Conservation (phyloP, 2,113 vertebrate species). For the Bufo gargarizans region DNA sequence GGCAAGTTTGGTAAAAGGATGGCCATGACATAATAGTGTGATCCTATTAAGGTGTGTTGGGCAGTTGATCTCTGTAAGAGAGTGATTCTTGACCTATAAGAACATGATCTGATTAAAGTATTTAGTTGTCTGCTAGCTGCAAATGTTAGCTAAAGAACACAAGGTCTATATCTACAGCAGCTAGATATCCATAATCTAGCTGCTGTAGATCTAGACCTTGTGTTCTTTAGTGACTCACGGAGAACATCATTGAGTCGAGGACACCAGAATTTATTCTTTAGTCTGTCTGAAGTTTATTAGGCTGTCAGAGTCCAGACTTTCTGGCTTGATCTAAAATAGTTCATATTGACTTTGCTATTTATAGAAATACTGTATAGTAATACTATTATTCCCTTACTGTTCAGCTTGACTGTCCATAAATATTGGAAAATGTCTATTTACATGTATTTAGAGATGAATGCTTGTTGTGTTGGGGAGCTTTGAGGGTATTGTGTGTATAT, state of each 20-base stretch:
- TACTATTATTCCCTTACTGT: not conserved
- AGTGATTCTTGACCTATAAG: conserved; percentile 50
- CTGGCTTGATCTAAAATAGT: not conserved
- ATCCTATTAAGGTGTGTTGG: conserved; percentile 45
- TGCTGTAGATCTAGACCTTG: not conserved
- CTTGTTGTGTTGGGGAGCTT: not conserved
- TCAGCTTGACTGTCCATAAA: conserved; percentile 7
- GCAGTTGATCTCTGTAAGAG: conserved; percentile 39
- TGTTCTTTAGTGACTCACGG: not conserved
- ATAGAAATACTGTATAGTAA: not conserved
- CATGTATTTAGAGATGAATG: not conserved
- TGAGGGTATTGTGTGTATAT: not conserved
- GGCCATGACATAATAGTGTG: conserved; percentile 16
- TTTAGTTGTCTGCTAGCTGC: conserved; percentile 43
- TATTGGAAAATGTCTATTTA: not conserved
- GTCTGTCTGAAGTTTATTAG: not conserved
- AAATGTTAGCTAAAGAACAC: no score
- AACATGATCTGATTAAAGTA: conserved; percentile 45
- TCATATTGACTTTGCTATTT: conserved; percentile 26
- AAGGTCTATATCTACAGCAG: no score
- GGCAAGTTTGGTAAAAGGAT: conserved; percentile 24
- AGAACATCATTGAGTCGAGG: not conserved
- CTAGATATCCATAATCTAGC: no score
- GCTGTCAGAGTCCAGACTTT: conserved; percentile 1
- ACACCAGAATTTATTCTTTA: conserved; percentile 5